Evolutionary conservation across 2,797 vertebrate genomes (phyloP).

Genomic region (Amblyraja radiata): DNA sequence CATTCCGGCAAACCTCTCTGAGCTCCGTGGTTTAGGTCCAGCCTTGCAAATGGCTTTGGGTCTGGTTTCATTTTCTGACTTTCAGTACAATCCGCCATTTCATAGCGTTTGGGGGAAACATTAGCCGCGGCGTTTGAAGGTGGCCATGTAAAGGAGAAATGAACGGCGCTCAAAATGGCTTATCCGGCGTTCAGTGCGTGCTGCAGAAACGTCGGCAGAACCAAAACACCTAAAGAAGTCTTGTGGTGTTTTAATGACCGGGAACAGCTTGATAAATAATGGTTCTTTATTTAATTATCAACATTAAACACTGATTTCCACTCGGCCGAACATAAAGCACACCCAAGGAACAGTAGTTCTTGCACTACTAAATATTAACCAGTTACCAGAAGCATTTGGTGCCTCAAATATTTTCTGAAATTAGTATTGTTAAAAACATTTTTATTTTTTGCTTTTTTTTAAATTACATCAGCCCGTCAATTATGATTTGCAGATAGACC

Average conservation of each 20-base stretch:
- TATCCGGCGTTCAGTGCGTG: no score
- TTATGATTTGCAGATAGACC: neutral
- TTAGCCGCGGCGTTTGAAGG: neutral
- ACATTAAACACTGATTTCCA: neutral
- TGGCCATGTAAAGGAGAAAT: neutral
- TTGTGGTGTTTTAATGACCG: neutral
- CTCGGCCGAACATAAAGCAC: neutral
- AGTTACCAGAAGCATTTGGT: neutral
- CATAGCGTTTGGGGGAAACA: neutral
- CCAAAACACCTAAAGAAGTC: neutral
- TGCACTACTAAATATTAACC: neutral
- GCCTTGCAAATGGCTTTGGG: neutral
- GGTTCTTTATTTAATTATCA: neutral
- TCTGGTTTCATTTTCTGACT: conserved; percentile 12
- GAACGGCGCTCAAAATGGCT: neutral
- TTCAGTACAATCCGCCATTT: conserved; percentile 39
- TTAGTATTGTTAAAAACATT: neutral
- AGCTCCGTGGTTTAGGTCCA: neutral
- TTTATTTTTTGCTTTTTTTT: no score
- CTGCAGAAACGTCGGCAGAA: neutral
- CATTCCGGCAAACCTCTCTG: neutral
- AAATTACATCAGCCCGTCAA: neutral
- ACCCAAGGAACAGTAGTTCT: neutral
- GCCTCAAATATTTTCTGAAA: neutral
- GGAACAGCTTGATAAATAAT: neutral